Evolutionary conservation across 2,113 vertebrate species (phyloP).

Genomic region (Oxyruncus cristatus): DNA sequence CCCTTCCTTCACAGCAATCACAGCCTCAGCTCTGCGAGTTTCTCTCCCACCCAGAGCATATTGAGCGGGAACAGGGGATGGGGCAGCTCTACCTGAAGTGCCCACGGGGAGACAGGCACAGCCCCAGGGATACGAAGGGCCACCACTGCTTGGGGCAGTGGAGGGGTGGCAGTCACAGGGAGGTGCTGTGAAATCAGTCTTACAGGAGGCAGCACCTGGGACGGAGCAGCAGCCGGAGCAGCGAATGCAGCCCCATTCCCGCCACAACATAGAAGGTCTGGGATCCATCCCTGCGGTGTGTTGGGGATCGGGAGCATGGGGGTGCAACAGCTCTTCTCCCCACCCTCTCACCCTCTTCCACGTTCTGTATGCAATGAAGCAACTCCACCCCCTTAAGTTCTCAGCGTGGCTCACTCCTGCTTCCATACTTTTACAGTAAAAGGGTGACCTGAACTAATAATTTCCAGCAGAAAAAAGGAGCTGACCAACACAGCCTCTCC

Average conservation of each 20-base stretch:
- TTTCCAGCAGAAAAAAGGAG: not conserved
- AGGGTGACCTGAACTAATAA: not conserved
- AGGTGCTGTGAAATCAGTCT: not conserved
- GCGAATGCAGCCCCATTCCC: not conserved
- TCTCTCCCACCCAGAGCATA: accelerated
- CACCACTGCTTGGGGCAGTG: accelerated
- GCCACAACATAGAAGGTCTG: not conserved
- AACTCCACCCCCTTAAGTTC: not conserved
- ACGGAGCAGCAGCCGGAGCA: not conserved
- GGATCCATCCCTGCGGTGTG: not conserved
- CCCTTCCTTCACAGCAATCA: not conserved
- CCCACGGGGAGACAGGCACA: accelerated
- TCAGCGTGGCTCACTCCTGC: not conserved
- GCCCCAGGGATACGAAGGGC: not conserved
- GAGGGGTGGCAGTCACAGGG: not conserved
- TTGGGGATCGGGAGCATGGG: not conserved
- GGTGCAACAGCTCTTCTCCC: not conserved
- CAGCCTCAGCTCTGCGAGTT: not conserved
- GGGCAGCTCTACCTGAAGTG: not conserved
- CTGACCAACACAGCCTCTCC: not conserved
- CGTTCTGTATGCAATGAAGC: not conserved
- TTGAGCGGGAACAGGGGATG: accelerated
- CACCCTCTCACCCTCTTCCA: not conserved
- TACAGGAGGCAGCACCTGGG: not conserved
- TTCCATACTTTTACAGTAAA: not conserved